Base-by-base conservation (phyloP, 2,888 invertebrate species). In the Drosophila niveifrons region DNA sequence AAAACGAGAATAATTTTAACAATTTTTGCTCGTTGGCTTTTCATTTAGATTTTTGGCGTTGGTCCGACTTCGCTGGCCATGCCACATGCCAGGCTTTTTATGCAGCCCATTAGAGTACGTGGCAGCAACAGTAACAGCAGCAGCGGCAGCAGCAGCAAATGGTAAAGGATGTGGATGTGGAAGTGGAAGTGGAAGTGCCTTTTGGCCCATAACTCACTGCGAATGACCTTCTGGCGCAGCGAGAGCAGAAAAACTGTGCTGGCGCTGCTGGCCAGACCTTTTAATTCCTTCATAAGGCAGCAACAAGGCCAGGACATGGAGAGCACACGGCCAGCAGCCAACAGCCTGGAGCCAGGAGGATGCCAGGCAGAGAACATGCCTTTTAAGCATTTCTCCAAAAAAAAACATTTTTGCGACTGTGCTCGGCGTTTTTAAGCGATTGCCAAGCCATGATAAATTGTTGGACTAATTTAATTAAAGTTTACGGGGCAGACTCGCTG, bases 401-500 rank as follows among this genome's bases (percentile, higher is more conserved):
- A 23, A 23, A 23, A 23, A 6, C 23, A 23, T 23, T 74, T 65
- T 72, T 56, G 61, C 52, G 73, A 52, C 56, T 82, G 78, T 39
- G 39, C 39, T 41, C 7, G 71, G 74, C 77, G 23, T 64, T 81
- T 88, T 88, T 88, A 88, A 84, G 70, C 89, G 89, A 86, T 89
- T 90, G 87, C 82, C 80, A 80, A 65, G 75, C 72, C 75, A 72
- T 79, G 90, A 87, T 87, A 87, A 87, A 87, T 87, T 75, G 89
- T 72, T 56, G 73, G 75, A 88, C 87, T 87, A 87, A 87, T 87
- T 87, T 87, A 87, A 87, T 87, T 87, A 87, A 87, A 87, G 71
- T 83, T 81, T 86, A 82, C 82, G 71, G 66, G 29, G 34, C 69
- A 62, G 48, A 69, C 64, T 43, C 52, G 34, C 51, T 53, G 58